These are phyloP conservation scores for Ptilodon capucinus DNA, from an alignment of 2,888 invertebrate species.

Conservation along the genomic window DNA sequence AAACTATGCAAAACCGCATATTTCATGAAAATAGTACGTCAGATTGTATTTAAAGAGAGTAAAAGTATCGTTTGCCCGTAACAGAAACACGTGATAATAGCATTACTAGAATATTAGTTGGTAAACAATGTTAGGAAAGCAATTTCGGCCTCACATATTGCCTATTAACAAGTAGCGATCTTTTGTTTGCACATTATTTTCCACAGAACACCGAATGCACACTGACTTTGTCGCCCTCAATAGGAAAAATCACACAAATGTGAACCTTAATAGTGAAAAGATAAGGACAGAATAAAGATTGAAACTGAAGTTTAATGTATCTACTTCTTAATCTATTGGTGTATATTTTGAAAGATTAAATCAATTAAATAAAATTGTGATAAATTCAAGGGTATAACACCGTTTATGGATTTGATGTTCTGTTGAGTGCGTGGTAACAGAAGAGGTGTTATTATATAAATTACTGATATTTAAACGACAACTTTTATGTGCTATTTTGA, in stretches of 20 bases:
- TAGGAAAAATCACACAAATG: neutral
- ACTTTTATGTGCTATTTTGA: too few relatives aligned
- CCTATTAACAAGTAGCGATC: conserved; percentile 67
- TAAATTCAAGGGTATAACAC: too few relatives aligned
- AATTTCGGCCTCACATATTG: conserved; percentile 81
- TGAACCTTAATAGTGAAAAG: neutral
- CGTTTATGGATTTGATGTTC: too few relatives aligned
- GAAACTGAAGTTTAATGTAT: too few relatives aligned
- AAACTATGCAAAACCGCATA: neutral
- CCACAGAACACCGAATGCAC: conserved; percentile 12
- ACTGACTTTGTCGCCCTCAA: neutral
- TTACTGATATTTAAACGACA: too few relatives aligned
- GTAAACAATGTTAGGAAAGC: conserved; percentile 78
- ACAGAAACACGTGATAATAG: conserved; percentile 64
- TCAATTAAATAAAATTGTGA: too few relatives aligned
- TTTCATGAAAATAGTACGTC: conserved; percentile 28
- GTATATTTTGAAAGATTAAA: too few relatives aligned
- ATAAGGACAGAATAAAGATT: neutral
- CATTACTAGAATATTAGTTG: conserved; percentile 73
- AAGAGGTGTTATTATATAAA: too few relatives aligned
- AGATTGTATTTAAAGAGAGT: conserved; percentile 36
- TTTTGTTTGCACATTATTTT: conserved; percentile 39
- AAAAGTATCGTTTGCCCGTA: conserved; percentile 39
- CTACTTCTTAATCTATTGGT: too few relatives aligned
- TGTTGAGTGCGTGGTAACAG: too few relatives aligned